Conservation (phyloP, 2,113 vertebrate genomes). For the Rattus rattus region DNA sequence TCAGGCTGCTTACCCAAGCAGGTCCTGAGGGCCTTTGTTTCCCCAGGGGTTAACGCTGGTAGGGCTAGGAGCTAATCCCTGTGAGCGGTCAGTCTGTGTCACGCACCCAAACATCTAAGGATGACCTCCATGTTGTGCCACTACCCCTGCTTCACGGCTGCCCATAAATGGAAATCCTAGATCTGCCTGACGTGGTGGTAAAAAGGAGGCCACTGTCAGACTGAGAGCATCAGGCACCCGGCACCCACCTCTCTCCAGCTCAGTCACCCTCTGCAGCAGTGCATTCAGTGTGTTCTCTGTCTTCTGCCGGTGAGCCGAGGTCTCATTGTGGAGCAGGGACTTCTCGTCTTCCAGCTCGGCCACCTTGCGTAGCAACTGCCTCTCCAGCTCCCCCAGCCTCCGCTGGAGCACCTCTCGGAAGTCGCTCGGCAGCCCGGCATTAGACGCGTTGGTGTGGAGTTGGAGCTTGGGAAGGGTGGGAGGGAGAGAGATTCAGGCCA, state of each 20-base stretch:
- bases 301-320: constrained; percentile 93
- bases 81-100: background rate
- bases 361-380: constrained; percentile 95
- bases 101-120: background rate
- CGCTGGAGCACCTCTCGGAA: constrained; percentile 94
- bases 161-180: background rate
- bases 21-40: background rate
- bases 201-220: background rate
- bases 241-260: constrained; percentile 94
- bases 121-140: background rate
- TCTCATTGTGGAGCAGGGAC: constrained; percentile 96
- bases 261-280: constrained; percentile 94
- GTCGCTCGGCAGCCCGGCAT: constrained; percentile 88
- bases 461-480: constrained; percentile 87
- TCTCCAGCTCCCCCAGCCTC: constrained; percentile 94
- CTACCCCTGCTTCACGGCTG: background rate
- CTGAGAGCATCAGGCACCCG: background rate
- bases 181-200: background rate
- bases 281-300: constrained; percentile 94
- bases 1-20: background rate
- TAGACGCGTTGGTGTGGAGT: constrained; percentile 89
- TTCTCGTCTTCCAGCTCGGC: constrained; percentile 97
- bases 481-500: background rate
- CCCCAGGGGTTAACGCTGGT: background rate
- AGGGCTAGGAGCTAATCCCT: background rate